These are phyloP conservation scores for Xestia sexstrigata DNA, from an alignment of 2,888 invertebrate species.

Conservation along the genomic window DNA sequence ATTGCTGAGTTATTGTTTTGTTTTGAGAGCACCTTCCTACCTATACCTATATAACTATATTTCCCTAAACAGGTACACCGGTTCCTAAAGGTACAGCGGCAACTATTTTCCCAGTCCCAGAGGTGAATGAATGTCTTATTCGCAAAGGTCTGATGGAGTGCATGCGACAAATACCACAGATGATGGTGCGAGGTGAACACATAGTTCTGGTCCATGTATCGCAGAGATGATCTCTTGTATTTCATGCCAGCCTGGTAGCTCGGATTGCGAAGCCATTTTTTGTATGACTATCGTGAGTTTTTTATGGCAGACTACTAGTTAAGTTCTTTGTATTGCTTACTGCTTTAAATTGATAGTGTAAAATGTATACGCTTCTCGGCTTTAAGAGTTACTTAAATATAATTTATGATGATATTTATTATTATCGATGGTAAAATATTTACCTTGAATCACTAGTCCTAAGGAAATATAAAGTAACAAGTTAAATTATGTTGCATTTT, in stretches of 20 bases:
- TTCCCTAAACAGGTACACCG: constrained; percentile 76
- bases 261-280: constrained; percentile 40
- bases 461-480: constrained; percentile 6
- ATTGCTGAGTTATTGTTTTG: background rate
- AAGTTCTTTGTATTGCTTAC: constrained; percentile 27
- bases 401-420: constrained; percentile 17
- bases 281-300: constrained; percentile 18
- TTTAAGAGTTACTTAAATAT: background rate
- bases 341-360: constrained; percentile 32
- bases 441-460: background rate
- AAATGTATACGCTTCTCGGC: constrained; percentile 8
- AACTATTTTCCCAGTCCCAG: constrained; percentile 88
- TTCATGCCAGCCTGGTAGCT: constrained; percentile 59
- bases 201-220: constrained; percentile 91
- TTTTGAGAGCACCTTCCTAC: background rate
- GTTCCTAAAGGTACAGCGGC: constrained; percentile 83
- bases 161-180: constrained; percentile 92
- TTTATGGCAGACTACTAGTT: constrained; percentile 23
- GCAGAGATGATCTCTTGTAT: constrained; percentile 71
- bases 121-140: constrained; percentile 89
- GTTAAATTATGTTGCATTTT: constrained; percentile 1
- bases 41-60: constrained; percentile 22
- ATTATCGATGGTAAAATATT: background rate
- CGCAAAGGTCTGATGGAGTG: constrained; percentile 92
- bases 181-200: constrained; percentile 95